Percentiles rank a stretch among this genome's conserved stretches.
phyloP scores from a whole-genome alignment of 35 echinoderm and acorn worm genomes.

The Nesometra sesokonis region DNA sequence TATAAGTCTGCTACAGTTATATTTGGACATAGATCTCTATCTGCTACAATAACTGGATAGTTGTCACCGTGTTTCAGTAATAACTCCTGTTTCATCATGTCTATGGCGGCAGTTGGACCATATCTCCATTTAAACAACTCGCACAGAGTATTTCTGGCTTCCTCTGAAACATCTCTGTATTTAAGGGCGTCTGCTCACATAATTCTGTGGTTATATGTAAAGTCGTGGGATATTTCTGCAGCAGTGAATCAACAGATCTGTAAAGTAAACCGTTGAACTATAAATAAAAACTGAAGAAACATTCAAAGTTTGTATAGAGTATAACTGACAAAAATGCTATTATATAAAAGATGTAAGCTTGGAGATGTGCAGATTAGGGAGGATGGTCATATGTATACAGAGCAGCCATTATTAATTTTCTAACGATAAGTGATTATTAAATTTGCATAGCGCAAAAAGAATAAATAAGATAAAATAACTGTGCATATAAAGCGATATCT shows the following conservation, averaged over 20 bases:
- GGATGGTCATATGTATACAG: no score
- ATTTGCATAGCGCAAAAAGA: no score
- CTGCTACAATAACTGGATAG: not conserved
- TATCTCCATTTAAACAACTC: conserved; percentile 4
- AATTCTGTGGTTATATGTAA: conserved; percentile 11
- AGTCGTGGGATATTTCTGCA: not conserved
- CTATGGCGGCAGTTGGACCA: not conserved
- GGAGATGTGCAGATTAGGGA: no score
- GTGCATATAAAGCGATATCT: no score
- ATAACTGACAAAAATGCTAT: not conserved
- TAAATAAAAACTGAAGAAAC: not conserved
- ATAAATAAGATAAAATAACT: no score
- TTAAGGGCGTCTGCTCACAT: conserved; percentile 8
- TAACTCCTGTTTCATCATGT: conserved; percentile 13
- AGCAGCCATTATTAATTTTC: no score
- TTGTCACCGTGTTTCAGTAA: conserved; percentile 13
- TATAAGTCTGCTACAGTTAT: not conserved
- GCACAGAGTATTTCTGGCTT: not conserved
- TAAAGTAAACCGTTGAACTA: no score
- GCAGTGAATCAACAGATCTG: conserved; percentile 6
- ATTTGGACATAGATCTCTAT: conserved; percentile 5
- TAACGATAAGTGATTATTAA: no score
- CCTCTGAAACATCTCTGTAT: conserved; percentile 13
- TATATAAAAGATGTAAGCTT: no score
- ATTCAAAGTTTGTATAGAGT: no score